Conservation (phyloP, 2,797 vertebrate species). For the Threskiornis aethiopicus region DNA sequence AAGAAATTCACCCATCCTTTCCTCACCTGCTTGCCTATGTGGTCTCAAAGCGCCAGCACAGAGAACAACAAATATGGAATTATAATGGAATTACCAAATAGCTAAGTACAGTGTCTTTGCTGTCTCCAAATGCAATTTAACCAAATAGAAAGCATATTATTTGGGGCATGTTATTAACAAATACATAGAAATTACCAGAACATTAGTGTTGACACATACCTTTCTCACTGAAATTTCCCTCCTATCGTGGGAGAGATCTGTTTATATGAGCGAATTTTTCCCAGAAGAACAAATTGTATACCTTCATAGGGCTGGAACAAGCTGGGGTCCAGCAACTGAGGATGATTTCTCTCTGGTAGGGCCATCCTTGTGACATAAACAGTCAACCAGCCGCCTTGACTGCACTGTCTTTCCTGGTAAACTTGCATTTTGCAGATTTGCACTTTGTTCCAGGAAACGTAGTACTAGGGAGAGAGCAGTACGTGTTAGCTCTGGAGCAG, state of each 20-base stretch:
- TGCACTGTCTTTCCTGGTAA: not conserved
- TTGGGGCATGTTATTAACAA: not conserved
- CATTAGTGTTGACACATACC: not conserved
- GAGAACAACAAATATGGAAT: not conserved
- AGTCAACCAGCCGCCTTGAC: not conserved
- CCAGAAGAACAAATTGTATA: not conserved
- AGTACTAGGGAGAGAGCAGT: not conserved
- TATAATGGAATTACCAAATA: not conserved
- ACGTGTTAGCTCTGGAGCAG: not conserved
- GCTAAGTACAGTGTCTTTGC: not conserved
- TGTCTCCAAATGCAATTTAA: not conserved
- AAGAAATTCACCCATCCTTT: not conserved
- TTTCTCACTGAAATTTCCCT: not conserved
- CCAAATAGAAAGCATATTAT: not conserved
- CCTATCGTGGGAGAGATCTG: not conserved
- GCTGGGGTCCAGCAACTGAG: not conserved
- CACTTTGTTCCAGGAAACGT: not conserved
- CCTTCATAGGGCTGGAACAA: not conserved
- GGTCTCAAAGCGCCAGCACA: not conserved
- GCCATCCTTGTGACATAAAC: not conserved
- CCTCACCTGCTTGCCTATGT: not conserved
- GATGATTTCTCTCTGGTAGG: not conserved
- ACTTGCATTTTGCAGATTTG: not conserved
- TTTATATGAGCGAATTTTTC: conserved; percentile 24
- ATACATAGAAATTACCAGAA: not conserved